phyloP scores from a whole-genome alignment of 2,113 vertebrate genomes.

The Oreochromis niloticus region DNA sequence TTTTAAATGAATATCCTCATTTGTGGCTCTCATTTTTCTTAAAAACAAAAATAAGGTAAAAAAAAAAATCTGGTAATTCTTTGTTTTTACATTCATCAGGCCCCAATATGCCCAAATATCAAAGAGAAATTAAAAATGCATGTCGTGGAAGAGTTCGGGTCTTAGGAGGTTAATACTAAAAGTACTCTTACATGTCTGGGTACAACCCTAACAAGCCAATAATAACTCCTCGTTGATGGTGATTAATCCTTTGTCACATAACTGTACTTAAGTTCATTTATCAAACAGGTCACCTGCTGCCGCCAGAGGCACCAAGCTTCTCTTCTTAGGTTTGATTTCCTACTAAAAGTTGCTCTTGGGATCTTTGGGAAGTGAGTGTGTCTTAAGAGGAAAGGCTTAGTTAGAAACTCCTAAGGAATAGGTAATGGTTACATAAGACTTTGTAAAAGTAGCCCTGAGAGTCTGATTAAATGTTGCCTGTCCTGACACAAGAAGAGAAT shows the following conservation, averaged over 20 bases:
- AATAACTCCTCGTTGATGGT: not conserved
- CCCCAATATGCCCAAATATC: too few species aligned
- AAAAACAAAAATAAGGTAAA: too few species aligned
- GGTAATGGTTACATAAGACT: not conserved
- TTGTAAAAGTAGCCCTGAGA: not conserved
- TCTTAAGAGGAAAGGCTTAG: not conserved
- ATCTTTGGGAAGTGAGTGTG: not conserved
- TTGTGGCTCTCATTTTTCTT: too few species aligned
- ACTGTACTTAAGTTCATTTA: not conserved
- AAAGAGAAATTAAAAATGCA: too few species aligned
- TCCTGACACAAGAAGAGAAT: not conserved
- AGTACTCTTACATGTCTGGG: not conserved
- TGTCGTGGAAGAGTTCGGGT: too few species aligned
- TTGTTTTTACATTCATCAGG: too few species aligned
- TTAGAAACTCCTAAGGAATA: not conserved
- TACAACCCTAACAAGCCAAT: accelerated
- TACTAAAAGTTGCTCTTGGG: not conserved
- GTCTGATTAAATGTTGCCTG: not conserved
- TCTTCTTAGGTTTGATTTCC: not conserved
- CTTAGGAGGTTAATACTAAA: too few species aligned
- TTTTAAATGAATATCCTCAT: too few species aligned
- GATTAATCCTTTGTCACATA: not conserved
- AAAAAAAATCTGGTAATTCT: too few species aligned
- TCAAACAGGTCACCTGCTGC: not conserved
- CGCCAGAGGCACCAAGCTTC: not conserved